Conservation (phyloP, 92 coral and sea anemone species). For the Porites cylindrica region DNA sequence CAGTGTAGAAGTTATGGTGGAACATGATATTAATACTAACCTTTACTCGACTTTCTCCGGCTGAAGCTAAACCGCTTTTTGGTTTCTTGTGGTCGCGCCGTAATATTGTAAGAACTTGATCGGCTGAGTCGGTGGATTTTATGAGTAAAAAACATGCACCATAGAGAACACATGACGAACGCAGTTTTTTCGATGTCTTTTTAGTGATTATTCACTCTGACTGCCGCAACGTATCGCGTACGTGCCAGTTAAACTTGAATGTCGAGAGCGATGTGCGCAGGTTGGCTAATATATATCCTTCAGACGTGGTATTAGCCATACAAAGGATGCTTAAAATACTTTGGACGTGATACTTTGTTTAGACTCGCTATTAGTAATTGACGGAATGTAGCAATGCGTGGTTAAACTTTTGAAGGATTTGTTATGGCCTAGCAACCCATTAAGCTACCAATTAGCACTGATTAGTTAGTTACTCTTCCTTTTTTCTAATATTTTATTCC, state of each 20-base stretch:
- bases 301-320: conserved; percentile 41
- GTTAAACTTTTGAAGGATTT: not conserved
- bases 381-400: not conserved
- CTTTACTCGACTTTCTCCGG: conserved; percentile 22
- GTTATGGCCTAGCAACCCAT: not conserved
- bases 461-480: not conserved
- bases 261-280: conserved; percentile 15
- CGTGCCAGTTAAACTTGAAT: conserved; percentile 11
- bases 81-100: not conserved
- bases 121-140: conserved; percentile 24
- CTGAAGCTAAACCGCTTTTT: conserved; percentile 20
- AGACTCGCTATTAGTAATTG: not conserved
- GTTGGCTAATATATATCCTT: conserved; percentile 12
- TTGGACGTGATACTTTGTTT: conserved; percentile 53
- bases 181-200: not conserved
- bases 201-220: not conserved
- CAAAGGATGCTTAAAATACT: conserved; percentile 23
- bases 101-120: conserved; percentile 27
- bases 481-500: not conserved
- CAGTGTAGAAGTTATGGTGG: not conserved
- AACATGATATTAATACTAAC: not conserved
- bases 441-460: not conserved
- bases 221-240: conserved; percentile 8
- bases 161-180: conserved; percentile 31
- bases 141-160: conserved; percentile 42